Evolutionary conservation across 2,113 vertebrate genomes (phyloP).

Genomic region (Sciurus niger): DNA sequence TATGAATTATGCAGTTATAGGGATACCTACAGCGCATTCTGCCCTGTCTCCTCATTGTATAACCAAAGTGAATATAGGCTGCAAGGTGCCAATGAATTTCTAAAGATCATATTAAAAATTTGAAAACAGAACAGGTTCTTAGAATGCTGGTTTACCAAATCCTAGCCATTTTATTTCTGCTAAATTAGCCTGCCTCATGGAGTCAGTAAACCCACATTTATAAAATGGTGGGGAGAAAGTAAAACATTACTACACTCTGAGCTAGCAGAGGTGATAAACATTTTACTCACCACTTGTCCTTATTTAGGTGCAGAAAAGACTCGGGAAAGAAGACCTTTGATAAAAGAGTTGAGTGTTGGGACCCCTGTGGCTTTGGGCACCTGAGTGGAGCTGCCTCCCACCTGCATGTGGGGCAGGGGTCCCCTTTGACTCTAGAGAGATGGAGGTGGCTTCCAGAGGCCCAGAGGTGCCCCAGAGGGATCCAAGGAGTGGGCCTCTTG

Average conservation of each 20-base stretch:
- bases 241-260: not conserved
- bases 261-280: not conserved
- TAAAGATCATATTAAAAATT: conserved; percentile 23
- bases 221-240: conserved; percentile 23
- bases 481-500: not conserved
- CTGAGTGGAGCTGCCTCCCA: not conserved
- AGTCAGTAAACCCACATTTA: conserved; percentile 21
- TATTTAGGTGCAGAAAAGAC: conserved; percentile 28
- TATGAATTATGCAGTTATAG: not conserved
- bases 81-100: conserved; percentile 20
- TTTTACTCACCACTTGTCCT: not conserved
- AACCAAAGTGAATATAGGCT: not conserved
- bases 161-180: conserved; percentile 20
- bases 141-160: conserved; percentile 6
- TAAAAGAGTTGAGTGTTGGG: not conserved
- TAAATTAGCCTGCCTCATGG: not conserved
- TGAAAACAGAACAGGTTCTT: conserved; percentile 41
- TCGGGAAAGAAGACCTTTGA: not conserved
- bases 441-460: not conserved
- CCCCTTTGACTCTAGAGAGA: not conserved
- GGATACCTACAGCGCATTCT: not conserved
- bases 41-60: not conserved
- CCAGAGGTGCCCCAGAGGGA: not conserved
- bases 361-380: not conserved
- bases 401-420: not conserved